These are phyloP conservation scores for Kuschelorhynchus macadamiae DNA, from an alignment of 2,888 invertebrate genomes.

Conservation along the genomic window DNA sequence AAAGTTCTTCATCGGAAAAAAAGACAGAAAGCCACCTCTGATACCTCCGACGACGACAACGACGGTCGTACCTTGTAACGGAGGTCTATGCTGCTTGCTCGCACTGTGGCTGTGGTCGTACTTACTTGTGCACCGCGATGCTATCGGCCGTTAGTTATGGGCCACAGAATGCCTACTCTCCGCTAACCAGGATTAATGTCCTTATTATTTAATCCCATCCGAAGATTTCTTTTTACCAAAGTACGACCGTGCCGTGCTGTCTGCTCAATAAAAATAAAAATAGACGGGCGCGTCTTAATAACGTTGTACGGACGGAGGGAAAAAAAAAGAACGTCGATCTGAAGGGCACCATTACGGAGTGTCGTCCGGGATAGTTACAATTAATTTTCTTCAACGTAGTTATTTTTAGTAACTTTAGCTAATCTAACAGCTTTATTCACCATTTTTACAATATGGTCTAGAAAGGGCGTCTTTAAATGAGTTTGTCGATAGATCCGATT, in stretches of 20 bases:
- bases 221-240: conserved; percentile 38
- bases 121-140: conserved; percentile 57
- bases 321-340: too few relatives aligned
- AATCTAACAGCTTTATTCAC: too few relatives aligned
- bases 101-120: conserved; percentile 42
- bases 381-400: too few relatives aligned
- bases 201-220: conserved; percentile 63
- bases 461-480: too few relatives aligned
- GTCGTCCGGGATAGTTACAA: too few relatives aligned
- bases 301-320: conserved; percentile 15
- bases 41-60: conserved; percentile 46
- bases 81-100: conserved; percentile 39
- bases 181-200: conserved; percentile 66
- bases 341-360: too few relatives aligned
- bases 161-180: conserved; percentile 65
- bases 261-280: conserved; percentile 34
- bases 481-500: too few relatives aligned
- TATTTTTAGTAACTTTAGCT: too few relatives aligned
- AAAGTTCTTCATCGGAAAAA: conserved; percentile 45
- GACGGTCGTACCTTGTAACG: conserved; percentile 39
- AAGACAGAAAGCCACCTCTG: conserved; percentile 44
- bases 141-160: conserved; percentile 67
- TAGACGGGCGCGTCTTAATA: conserved; percentile 26
- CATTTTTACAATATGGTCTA: too few relatives aligned
- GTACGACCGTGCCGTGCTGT: conserved; percentile 35